Evolutionary conservation across 2,113 vertebrate species (phyloP).

Genomic region (Lonchura striata): DNA sequence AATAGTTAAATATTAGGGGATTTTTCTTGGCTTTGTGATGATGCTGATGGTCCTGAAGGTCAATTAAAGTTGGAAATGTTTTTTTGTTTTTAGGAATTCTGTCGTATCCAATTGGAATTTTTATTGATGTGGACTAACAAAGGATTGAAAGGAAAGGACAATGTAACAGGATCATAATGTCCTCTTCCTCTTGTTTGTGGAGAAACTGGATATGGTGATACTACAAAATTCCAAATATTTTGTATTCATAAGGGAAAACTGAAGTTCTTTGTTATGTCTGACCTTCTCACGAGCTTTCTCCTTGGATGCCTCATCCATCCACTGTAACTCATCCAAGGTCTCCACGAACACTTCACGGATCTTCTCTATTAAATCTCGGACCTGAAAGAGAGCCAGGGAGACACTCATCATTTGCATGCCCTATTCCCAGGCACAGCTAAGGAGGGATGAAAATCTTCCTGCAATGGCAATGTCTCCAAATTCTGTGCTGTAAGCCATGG

Average conservation of each 20-base stretch:
- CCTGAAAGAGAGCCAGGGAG: slow-evolving; percentile 71
- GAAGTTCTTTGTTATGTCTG: neutral
- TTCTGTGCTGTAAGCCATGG: neutral
- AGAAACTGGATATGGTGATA: neutral
- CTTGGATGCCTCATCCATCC: slow-evolving; percentile 92
- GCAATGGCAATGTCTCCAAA: neutral
- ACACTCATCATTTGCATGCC: neutral
- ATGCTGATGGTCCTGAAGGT: neutral
- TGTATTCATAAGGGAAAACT: neutral
- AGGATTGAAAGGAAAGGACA: neutral
- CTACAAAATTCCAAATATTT: neutral
- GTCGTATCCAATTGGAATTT: neutral
- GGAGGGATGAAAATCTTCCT: neutral
- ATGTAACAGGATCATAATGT: neutral
- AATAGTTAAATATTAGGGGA: neutral
- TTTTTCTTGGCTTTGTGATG: neutral
- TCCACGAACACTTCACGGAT: slow-evolving; percentile 90
- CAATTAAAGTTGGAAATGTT: neutral
- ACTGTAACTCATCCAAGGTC: slow-evolving; percentile 89
- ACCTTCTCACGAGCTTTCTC: slow-evolving; percentile 92
- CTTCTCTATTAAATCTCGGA: slow-evolving; percentile 87
- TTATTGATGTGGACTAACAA: neutral
- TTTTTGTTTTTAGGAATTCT: neutral
- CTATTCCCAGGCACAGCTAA: neutral
- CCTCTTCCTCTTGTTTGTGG: neutral